Base-by-base conservation (phyloP, 2,113 vertebrate genomes). In the Stictonetta naevosa region DNA sequence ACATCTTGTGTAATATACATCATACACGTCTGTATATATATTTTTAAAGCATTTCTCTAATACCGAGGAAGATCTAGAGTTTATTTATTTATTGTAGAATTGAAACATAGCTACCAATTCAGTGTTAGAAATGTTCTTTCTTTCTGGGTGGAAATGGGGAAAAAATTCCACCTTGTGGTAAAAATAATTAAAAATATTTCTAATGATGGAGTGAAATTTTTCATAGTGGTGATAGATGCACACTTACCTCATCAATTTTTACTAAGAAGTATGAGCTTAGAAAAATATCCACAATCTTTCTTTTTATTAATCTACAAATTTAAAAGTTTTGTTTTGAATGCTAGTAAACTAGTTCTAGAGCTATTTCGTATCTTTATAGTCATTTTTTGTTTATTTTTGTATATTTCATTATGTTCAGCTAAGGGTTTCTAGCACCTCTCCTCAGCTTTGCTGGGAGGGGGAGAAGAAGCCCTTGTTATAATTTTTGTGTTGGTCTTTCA, bases 121-220 rank as follows among this genome's bases (percentile, higher is more conserved):
- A n/a, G 19, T 38, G 6, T 72, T 86, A 72, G 19, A 40, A 72
- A 58, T 52, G 5, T 59, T 60, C 14, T 48, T 67, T 9, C 7
- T 38, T 62, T 67, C 34, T 2, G 2, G 7, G 3, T 8, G 7
- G 46, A 28, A 31, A 40, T 20, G 11, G 36, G 0, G 3, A 60
- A 38, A 12, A 42, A 48, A 44, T 33, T 67, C 15, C 22, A n/a
- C 7, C 11, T 42, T 18, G 56, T 8, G 6, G 34, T 56, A 59
- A 83, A 69, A 69, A 44, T 23, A 40, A 29, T 48, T 52, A 2
- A 22, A 71, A 69, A 11, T 40, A n/a, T 77, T 64, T 15, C 28
- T 77, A 66, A 59, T 28, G 23, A 48, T 38, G 7, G 15, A 83
- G 59, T 52, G 11, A 76, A 29, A 58, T 21, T 62, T 84, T 77